Conservation (phyloP, 1,140 invertebrate genomes). For the Chironomus striatipennis region DNA sequence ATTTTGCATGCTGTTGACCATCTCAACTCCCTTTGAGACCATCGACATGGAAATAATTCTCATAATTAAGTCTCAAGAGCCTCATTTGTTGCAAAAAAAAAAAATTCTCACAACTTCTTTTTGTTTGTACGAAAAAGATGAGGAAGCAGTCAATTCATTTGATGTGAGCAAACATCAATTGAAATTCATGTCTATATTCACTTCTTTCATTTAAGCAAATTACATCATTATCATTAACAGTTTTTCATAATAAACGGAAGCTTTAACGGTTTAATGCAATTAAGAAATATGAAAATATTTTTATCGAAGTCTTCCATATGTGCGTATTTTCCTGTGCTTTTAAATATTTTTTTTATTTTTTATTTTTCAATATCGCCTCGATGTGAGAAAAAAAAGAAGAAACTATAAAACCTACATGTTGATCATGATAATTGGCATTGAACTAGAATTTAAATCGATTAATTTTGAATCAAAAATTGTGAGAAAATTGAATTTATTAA, state of each 20-base stretch:
- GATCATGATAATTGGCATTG: neutral
- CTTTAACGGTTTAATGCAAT: neutral
- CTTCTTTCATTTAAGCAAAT: neutral
- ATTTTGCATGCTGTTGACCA: too few species aligned
- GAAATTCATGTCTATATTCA: too few species aligned
- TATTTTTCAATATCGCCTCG: neutral
- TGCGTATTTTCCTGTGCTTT: neutral
- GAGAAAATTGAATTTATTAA: too few species aligned
- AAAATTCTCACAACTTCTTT: too few species aligned
- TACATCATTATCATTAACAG: conserved; percentile 14
- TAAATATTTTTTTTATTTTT: neutral
- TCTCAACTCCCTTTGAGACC: too few species aligned
- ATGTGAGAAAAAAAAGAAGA: neutral
- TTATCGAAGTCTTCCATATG: neutral
- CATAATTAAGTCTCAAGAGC: too few species aligned
- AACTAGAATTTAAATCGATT: neutral
- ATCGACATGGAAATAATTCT: too few species aligned
- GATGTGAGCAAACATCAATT: neutral
- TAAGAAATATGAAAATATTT: neutral
- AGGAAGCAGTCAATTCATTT: conserved; percentile 3
- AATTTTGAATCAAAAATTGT: too few species aligned
- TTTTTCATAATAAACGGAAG: conserved; percentile 3
- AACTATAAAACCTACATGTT: neutral
- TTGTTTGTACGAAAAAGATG: neutral
- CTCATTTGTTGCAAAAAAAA: too few species aligned